A percentile compares a stretch with the other conserved stretches of the same genome.
phyloP scores from a whole-genome alignment of 2,888 invertebrate species.

The Fabriciana adippe region DNA sequence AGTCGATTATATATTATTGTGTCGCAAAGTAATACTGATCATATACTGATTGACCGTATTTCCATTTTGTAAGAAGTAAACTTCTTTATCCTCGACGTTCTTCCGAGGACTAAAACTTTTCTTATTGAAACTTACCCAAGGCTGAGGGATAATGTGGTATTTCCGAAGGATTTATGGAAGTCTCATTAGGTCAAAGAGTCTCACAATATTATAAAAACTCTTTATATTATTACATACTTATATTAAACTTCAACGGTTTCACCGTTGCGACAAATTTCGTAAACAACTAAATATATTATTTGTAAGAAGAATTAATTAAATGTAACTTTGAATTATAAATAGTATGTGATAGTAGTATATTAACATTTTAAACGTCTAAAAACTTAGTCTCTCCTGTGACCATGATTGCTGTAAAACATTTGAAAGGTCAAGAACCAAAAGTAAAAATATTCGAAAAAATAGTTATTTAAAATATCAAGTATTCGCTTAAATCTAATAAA shows the following conservation, averaged over 20 bases:
- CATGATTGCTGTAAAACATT: too few relatives aligned
- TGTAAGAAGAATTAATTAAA: neutral
- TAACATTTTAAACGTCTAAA: too few relatives aligned
- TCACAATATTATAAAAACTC: constrained; percentile 15
- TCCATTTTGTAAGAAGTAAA: constrained; percentile 24
- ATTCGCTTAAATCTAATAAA: too few relatives aligned
- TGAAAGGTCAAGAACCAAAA: too few relatives aligned
- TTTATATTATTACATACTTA: constrained; percentile 7
- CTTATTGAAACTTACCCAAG: constrained; percentile 32
- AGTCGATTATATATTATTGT: neutral
- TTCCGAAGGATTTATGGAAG: constrained; percentile 30
- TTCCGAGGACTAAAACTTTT: constrained; percentile 31
- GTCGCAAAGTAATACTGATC: constrained; percentile 3
- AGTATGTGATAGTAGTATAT: too few relatives aligned
- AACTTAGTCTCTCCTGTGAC: too few relatives aligned
- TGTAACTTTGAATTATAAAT: too few relatives aligned
- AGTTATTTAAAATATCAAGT: too few relatives aligned
- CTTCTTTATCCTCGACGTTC: constrained; percentile 27
- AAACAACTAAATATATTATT: neutral
- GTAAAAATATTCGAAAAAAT: too few relatives aligned
- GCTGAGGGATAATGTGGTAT: constrained; percentile 32
- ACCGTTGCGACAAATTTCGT: constrained; percentile 43
- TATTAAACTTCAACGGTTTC: neutral
- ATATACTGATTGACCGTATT: constrained; percentile 11
- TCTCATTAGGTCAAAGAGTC: constrained; percentile 28